phyloP scores from a whole-genome alignment of 2,797 vertebrate genomes.

The Mallotus villosus region DNA sequence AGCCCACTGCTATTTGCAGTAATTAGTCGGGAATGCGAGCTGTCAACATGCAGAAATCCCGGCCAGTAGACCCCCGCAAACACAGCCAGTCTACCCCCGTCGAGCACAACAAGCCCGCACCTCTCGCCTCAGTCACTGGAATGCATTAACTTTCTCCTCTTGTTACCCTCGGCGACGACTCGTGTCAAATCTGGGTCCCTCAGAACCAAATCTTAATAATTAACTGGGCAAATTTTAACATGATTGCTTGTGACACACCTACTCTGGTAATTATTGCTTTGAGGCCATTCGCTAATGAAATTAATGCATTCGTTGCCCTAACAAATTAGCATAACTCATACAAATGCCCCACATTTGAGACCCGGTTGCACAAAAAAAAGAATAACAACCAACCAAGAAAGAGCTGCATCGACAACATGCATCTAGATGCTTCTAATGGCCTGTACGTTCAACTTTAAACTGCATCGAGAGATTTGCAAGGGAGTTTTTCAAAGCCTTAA shows the following conservation, averaged over 20 bases:
- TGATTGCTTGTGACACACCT: slow-evolving; percentile 99
- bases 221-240: slow-evolving; percentile 98
- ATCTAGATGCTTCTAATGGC: slow-evolving; percentile 68
- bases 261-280: slow-evolving; percentile 99
- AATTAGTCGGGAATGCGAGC: slow-evolving; percentile 80
- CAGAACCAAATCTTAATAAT: slow-evolving; percentile 99
- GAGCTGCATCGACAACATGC: slow-evolving; percentile 38
- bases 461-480: slow-evolving; percentile 73
- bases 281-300: slow-evolving; percentile 99
- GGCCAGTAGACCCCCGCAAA: slow-evolving; percentile 55
- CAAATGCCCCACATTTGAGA: slow-evolving; percentile 97
- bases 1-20: slow-evolving; percentile 71
- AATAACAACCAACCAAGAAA: slow-evolving; percentile 45
- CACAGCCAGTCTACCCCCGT: slow-evolving; percentile 38
- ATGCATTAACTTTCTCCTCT: slow-evolving; percentile 63
- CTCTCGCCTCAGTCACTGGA: slow-evolving; percentile 60
- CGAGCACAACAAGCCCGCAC: slow-evolving; percentile 61
- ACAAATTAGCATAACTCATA: slow-evolving; percentile 99
- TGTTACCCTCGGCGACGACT: slow-evolving; percentile 86
- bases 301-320: slow-evolving; percentile 99
- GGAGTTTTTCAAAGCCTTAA: slow-evolving; percentile 74
- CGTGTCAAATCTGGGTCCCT: slow-evolving; percentile 92
- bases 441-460: slow-evolving; percentile 69
- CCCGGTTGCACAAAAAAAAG: slow-evolving; percentile 60
- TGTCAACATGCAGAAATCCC: slow-evolving; percentile 75